These are phyloP conservation scores for Nerophis lumbriciformis DNA, from an alignment of 2,113 vertebrate species.

Conservation along the genomic window DNA sequence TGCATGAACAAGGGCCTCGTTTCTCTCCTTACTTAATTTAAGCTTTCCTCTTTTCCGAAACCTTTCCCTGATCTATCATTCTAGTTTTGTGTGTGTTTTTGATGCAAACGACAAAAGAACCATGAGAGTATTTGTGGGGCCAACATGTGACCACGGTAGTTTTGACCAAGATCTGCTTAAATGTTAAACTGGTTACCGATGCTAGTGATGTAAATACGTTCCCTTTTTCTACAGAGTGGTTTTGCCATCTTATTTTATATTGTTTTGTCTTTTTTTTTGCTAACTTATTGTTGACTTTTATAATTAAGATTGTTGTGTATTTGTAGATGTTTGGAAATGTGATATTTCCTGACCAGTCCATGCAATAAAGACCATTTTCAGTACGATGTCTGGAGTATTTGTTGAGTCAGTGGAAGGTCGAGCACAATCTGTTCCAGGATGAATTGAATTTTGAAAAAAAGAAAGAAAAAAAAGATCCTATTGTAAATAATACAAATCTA, in stretches of 20 bases:
- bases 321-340: conserved; percentile 70
- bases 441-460: not conserved
- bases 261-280: conserved; percentile 90
- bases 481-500: not conserved
- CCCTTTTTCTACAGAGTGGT: conserved; percentile 84
- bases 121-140: conserved; percentile 73
- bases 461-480: not conserved
- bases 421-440: not conserved
- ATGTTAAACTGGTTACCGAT: conserved; percentile 69
- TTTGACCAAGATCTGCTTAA: conserved; percentile 85
- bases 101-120: conserved; percentile 64
- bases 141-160: conserved; percentile 80
- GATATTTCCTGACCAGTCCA: conserved; percentile 55
- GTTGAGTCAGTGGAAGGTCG: not conserved
- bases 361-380: conserved; percentile 69
- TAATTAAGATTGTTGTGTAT: conserved; percentile 92
- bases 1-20: conserved; percentile 50
- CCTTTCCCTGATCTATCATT: conserved; percentile 66
- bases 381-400: conserved; percentile 23
- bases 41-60: conserved; percentile 50
- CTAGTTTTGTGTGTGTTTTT: conserved; percentile 67
- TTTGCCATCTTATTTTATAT: conserved; percentile 83
- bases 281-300: conserved; percentile 93
- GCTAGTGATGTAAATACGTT: conserved; percentile 79
- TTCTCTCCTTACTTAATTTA: conserved; percentile 60